A percentile compares a stretch with the other conserved stretches of the same genome.
phyloP scores from a whole-genome alignment of 2,888 invertebrate species.

The Aporophyla nigra region DNA sequence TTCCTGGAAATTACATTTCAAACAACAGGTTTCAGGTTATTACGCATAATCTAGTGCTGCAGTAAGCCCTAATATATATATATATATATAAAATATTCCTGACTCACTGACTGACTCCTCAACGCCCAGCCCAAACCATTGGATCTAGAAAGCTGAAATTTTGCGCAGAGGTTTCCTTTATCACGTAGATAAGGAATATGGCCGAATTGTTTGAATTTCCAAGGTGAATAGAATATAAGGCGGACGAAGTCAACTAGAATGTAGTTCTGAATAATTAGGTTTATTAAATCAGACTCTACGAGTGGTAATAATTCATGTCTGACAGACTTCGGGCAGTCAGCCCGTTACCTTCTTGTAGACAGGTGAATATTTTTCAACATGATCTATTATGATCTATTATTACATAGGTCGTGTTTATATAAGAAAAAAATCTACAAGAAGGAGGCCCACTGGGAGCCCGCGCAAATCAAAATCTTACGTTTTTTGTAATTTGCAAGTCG shows the following conservation, averaged over 20 bases:
- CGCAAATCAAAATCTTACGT: too few relatives aligned
- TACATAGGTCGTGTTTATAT: not conserved
- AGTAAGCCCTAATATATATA: conserved; percentile 4
- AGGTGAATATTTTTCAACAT: not conserved
- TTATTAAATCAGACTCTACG: not conserved
- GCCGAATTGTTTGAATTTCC: not conserved
- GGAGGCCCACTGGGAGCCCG: too few relatives aligned
- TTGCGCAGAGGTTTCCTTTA: not conserved
- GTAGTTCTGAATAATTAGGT: not conserved
- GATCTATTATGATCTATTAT: not conserved
- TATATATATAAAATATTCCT: not conserved
- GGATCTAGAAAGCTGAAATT: not conserved
- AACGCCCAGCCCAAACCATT: not conserved
- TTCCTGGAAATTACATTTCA: conserved; percentile 46
- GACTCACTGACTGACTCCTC: conserved; percentile 6
- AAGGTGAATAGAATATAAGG: not conserved
- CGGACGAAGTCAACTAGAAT: too few relatives aligned
- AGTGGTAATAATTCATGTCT: not conserved
- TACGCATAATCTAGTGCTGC: conserved; percentile 14
- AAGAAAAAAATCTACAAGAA: not conserved
- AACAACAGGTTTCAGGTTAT: conserved; percentile 27
- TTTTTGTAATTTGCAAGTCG: too few relatives aligned
- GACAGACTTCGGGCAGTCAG: not conserved
- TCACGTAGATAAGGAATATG: not conserved
- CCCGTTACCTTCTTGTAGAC: not conserved